Evolutionary conservation across 2,888 invertebrate genomes (phyloP).

Genomic region (Stenolophus ochropezus): DNA sequence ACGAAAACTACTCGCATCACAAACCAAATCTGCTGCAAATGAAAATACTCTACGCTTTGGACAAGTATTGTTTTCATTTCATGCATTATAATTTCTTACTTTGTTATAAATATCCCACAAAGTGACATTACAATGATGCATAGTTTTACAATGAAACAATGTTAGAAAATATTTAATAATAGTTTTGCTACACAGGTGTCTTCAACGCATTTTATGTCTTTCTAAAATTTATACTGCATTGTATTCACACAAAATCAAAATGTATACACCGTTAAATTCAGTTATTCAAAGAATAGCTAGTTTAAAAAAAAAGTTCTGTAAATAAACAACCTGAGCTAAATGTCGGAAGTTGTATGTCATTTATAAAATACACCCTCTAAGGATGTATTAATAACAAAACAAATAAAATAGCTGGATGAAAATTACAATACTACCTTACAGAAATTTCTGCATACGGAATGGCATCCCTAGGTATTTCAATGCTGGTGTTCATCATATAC

Average conservation of each 20-base stretch:
- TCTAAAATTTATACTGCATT: background rate
- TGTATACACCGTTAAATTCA: too few species aligned
- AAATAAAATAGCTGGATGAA: background rate
- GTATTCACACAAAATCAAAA: too few species aligned
- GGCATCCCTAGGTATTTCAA: constrained; percentile 9
- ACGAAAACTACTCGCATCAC: constrained; percentile 16
- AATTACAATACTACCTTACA: constrained; percentile 5
- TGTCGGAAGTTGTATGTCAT: constrained; percentile 3
- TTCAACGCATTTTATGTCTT: background rate
- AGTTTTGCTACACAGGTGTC: background rate
- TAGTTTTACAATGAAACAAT: background rate
- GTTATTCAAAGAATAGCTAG: too few species aligned
- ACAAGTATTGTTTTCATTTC: background rate
- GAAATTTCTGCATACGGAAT: constrained; percentile 7
- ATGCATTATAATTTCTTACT: background rate
- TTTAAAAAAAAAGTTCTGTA: too few species aligned
- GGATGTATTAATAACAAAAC: background rate
- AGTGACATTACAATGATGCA: background rate
- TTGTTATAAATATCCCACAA: background rate
- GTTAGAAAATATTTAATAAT: background rate
- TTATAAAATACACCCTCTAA: background rate
- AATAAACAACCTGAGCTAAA: background rate
- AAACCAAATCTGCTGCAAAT: background rate
- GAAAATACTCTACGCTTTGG: background rate
- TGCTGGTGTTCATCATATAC: background rate